Conservation (phyloP, 2,888 invertebrate species). For the Eristalis tenax region DNA sequence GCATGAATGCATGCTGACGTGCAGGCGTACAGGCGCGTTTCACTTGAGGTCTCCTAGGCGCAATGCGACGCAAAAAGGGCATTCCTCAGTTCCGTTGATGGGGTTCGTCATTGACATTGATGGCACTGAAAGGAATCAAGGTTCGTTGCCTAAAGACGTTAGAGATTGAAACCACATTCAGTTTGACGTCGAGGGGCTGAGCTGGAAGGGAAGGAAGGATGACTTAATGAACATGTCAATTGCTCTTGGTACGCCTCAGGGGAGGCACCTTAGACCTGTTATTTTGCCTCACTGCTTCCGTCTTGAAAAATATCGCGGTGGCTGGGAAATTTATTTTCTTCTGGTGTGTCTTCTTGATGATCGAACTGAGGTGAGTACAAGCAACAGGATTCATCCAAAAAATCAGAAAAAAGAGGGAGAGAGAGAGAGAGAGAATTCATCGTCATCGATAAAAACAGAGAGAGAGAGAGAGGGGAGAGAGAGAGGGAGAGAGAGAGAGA, state of each 20-base stretch:
- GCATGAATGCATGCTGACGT: constrained; percentile 56
- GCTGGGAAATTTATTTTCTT: no score
- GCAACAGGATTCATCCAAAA: no score
- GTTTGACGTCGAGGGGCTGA: not conserved
- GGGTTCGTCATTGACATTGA: constrained; percentile 10
- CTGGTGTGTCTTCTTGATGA: no score
- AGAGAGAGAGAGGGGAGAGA: no score
- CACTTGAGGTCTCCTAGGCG: constrained; percentile 23
- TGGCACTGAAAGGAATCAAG: constrained; percentile 63
- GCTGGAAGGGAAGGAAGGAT: not conserved
- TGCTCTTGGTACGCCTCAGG: not conserved
- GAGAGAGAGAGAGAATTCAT: no score
- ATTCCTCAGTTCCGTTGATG: not conserved
- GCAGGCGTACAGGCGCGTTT: constrained; percentile 40
- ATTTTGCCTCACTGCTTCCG: not conserved
- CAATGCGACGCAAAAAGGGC: no score
- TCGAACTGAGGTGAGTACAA: no score
- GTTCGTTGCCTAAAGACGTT: constrained; percentile 63
- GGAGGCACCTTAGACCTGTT: not conserved
- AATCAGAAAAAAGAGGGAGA: no score
- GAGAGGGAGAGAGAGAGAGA: no score
- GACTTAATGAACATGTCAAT: not conserved
- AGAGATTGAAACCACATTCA: constrained; percentile 51
- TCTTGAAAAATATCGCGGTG: no score
- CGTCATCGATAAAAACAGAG: no score